Evolutionary conservation across 2,797 vertebrate genomes (phyloP).

Genomic region (Chloroceryle amazona): DNA sequence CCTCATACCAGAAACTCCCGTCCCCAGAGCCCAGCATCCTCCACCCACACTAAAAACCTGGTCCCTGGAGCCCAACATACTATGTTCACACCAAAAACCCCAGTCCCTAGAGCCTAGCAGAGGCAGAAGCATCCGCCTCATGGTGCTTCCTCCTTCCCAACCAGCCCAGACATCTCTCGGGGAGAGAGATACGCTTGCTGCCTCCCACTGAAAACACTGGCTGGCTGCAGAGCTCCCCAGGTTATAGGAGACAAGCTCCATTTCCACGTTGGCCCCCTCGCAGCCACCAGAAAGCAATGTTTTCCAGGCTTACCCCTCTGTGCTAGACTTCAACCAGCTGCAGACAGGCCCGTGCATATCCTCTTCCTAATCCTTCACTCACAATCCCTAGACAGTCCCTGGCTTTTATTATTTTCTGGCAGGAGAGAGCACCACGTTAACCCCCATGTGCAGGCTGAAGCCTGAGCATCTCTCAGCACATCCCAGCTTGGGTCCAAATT

Average conservation of each 20-base stretch:
- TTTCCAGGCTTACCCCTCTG: conserved; percentile 61
- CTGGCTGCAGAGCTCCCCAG: background rate
- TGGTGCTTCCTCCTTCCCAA: background rate
- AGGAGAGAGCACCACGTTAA: conserved; percentile 39
- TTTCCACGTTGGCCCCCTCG: background rate
- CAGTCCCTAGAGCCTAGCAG: background rate
- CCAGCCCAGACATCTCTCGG: background rate
- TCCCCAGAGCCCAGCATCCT: background rate
- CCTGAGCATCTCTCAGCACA: conserved; percentile 56
- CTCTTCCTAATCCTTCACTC: conserved; percentile 65
- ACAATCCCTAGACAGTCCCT: conserved; percentile 62
- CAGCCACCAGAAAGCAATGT: conserved; percentile 38
- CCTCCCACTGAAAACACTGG: background rate
- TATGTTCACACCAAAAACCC: background rate
- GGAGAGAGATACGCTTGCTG: background rate
- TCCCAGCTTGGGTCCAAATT: background rate
- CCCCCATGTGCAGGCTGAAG: conserved; percentile 11
- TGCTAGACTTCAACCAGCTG: conserved; percentile 57
- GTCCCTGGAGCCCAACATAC: background rate
- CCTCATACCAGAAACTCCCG: fast-evolving
- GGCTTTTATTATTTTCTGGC: conserved; percentile 76
- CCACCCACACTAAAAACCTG: fast-evolving
- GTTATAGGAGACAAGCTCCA: background rate
- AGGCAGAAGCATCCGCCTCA: background rate
- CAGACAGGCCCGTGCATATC: conserved; percentile 57